Conservation (phyloP, 2,797 vertebrate species). For the Amazona finschi region DNA sequence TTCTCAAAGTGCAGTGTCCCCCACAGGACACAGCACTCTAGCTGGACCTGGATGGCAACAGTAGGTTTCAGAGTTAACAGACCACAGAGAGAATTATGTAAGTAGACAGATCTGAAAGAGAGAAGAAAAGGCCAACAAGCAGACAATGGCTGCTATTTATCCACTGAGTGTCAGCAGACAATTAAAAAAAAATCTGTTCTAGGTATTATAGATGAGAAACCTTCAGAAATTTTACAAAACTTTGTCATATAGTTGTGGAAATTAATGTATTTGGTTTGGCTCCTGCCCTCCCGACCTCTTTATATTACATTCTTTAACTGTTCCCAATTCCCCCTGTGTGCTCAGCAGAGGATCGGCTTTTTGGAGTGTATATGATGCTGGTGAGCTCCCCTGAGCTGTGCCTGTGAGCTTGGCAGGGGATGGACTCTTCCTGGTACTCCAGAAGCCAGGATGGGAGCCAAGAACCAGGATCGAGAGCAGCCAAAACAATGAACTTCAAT, state of each 20-base stretch:
- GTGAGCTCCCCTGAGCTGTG: not conserved
- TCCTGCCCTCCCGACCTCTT: accelerated
- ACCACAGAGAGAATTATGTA: not conserved
- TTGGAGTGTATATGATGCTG: not conserved
- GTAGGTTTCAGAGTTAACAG: not conserved
- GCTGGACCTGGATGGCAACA: not conserved
- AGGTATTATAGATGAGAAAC: not conserved
- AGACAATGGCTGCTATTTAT: not conserved
- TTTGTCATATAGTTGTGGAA: not conserved
- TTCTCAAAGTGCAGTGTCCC: not conserved
- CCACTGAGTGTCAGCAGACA: not conserved
- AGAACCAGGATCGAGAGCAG: slow-evolving; percentile 3
- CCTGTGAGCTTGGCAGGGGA: not conserved
- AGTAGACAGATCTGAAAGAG: not conserved
- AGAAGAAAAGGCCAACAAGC: not conserved
- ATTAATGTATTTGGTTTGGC: not conserved
- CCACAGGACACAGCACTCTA: not conserved
- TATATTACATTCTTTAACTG: not conserved
- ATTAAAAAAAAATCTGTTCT: not conserved
- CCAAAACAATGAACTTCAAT: slow-evolving; percentile 1
- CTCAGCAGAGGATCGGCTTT: not conserved
- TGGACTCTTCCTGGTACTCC: not conserved
- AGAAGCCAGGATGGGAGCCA: slow-evolving; percentile 16
- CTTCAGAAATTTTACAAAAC: not conserved
- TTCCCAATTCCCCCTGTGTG: accelerated